Evolutionary conservation across 2,888 invertebrate species (phyloP).

Genomic region (Drosophila demipolita): DNA sequence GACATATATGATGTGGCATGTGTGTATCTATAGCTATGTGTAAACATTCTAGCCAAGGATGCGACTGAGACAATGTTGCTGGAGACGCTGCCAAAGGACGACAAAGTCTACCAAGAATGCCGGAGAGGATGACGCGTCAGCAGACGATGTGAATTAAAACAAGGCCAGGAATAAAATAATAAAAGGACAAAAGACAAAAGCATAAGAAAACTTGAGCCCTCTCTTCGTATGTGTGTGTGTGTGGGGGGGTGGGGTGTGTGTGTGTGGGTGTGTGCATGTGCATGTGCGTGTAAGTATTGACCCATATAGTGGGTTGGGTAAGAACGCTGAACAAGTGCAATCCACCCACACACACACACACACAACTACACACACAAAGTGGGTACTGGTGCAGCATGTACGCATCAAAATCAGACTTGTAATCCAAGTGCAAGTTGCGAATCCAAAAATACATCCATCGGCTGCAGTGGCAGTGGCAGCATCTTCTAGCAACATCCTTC

Average conservation of each 20-base stretch:
- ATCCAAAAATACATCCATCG: slow-evolving; percentile 82
- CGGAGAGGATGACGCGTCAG: slow-evolving; percentile 74
- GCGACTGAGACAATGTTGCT: slow-evolving; percentile 75
- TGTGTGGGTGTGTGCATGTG: slow-evolving; percentile 11
- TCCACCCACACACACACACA: slow-evolving; percentile 28
- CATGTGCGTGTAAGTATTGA: slow-evolving; percentile 44
- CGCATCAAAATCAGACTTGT: slow-evolving; percentile 82
- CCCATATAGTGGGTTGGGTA: slow-evolving; percentile 57
- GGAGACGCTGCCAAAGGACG: slow-evolving; percentile 65
- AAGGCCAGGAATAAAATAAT: slow-evolving; percentile 82
- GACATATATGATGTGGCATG: slow-evolving; percentile 9
- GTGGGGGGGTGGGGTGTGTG: slow-evolving; percentile 1
- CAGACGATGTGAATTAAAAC: slow-evolving; percentile 80
- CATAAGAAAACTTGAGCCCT: slow-evolving; percentile 74
- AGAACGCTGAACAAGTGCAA: slow-evolving; percentile 61
- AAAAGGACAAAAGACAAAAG: slow-evolving; percentile 81
- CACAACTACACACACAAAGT: slow-evolving; percentile 14
- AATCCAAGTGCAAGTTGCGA: slow-evolving; percentile 82
- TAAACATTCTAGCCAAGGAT: slow-evolving; percentile 69
- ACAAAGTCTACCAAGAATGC: slow-evolving; percentile 62
- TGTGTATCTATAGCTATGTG: slow-evolving; percentile 48
- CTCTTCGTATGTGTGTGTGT: slow-evolving; percentile 30
- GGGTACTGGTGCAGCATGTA: slow-evolving; percentile 66
- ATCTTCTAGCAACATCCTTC: slow-evolving; percentile 45
- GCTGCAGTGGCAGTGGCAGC: slow-evolving; percentile 59